Conservation (phyloP, 1,140 invertebrate genomes). For the Heterodera carotae region DNA sequence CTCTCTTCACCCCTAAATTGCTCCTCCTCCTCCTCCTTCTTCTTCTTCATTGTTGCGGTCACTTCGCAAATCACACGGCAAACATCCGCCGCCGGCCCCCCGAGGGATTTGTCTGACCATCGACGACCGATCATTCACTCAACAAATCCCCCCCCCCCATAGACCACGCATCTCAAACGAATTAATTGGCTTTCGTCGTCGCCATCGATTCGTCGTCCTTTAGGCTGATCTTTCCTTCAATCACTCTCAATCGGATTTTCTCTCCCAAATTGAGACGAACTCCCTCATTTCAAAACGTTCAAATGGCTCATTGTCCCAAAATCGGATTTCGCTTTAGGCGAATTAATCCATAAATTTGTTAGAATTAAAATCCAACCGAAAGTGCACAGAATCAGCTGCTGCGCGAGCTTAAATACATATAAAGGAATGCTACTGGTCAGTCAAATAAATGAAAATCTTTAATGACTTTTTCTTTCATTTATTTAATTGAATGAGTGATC, state of each 20-base stretch:
- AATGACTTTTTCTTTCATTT: too few relatives aligned
- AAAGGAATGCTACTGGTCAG: too few relatives aligned
- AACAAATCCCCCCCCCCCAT: not conserved
- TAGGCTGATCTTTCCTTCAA: not conserved
- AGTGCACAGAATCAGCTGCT: too few relatives aligned
- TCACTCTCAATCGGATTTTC: not conserved
- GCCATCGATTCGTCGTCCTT: not conserved
- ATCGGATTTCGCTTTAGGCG: not conserved
- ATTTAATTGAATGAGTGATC: too few relatives aligned
- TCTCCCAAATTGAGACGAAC: not conserved
- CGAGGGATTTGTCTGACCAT: not conserved
- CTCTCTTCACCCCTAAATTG: too few relatives aligned
- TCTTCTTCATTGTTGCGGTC: not conserved
- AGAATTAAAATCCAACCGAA: too few relatives aligned
- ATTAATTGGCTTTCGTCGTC: constrained; percentile 3
- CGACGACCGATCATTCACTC: not conserved
- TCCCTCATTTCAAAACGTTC: not conserved
- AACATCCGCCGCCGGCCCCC: constrained; percentile 2
- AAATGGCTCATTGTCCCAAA: not conserved
- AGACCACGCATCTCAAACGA: not conserved
- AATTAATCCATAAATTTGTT: too few relatives aligned
- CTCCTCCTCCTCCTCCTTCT: too few relatives aligned
- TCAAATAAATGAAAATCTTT: too few relatives aligned
- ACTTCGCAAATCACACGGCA: not conserved
- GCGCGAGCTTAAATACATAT: too few relatives aligned